Conservation (phyloP, 2,113 vertebrate species). For the Bungarus multicinctus region DNA sequence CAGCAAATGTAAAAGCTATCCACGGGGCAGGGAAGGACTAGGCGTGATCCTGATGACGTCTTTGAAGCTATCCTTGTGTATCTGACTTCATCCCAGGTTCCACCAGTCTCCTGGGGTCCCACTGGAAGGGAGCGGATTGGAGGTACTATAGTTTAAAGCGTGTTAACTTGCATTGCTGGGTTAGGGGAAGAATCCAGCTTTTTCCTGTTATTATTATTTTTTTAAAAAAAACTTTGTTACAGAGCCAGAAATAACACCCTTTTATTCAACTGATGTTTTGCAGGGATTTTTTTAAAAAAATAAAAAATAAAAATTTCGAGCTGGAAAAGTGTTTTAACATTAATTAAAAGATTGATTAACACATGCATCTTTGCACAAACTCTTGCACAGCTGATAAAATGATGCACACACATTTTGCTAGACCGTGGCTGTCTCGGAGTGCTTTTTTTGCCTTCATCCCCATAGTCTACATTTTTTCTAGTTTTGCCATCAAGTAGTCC, state of each 20-base stretch:
- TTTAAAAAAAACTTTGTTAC: neutral
- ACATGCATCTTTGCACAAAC: neutral
- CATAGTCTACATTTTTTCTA: neutral
- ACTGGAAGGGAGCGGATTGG: neutral
- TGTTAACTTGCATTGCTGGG: neutral
- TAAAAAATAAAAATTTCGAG: neutral
- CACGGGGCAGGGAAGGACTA: too few species aligned
- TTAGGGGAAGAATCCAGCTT: neutral
- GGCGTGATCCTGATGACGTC: neutral
- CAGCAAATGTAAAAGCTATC: too few species aligned
- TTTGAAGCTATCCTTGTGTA: neutral
- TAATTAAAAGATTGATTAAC: conserved; percentile 1
- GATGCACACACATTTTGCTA: neutral
- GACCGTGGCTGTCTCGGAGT: neutral
- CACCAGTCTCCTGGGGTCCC: neutral
- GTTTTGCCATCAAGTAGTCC: neutral
- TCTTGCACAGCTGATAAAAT: neutral
- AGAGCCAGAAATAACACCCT: neutral
- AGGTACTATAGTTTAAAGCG: neutral
- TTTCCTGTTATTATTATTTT: neutral
- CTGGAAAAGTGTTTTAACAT: neutral
- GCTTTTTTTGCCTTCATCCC: neutral
- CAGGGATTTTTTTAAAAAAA: too few species aligned
- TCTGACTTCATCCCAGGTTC: neutral
- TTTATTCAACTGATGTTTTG: neutral